Evolutionary conservation across 2,888 invertebrate genomes (phyloP).

Genomic region (Trichogramma dendrolimi): DNA sequence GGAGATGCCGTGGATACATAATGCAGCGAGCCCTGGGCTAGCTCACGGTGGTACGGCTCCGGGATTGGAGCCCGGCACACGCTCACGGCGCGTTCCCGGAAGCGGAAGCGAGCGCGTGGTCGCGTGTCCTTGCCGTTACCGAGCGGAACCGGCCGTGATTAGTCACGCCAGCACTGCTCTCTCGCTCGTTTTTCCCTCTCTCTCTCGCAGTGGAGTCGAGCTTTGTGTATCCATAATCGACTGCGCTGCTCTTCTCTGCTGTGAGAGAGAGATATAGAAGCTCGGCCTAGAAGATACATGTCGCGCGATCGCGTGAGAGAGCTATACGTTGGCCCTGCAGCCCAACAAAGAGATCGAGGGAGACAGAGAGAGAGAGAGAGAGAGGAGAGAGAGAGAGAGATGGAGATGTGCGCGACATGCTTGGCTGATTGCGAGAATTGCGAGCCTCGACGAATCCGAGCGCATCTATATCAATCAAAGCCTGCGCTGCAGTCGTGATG

Average conservation of each 20-base stretch:
- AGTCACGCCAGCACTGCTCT: conserved; percentile 45
- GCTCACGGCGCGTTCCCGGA: conserved; percentile 40
- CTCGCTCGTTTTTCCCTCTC: too few relatives aligned
- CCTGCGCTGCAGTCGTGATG: too few relatives aligned
- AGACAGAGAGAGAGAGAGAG: conserved; percentile 13
- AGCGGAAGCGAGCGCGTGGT: conserved; percentile 48
- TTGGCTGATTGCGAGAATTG: conserved; percentile 3
- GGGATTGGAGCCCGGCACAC: too few relatives aligned
- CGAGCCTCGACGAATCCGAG: too few relatives aligned
- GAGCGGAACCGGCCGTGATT: conserved; percentile 52
- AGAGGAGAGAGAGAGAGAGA: conserved; percentile 12
- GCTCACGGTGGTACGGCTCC: too few relatives aligned
- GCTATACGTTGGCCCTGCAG: conserved; percentile 1
- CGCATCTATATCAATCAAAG: too few relatives aligned
- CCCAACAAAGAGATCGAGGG: conserved; percentile 3
- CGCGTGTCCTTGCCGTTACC: conserved; percentile 45
- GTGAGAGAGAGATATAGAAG: conserved; percentile 15
- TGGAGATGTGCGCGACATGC: conserved; percentile 29
- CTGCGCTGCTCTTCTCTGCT: too few relatives aligned
- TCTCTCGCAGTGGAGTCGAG: not conserved
- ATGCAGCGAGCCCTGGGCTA: too few relatives aligned
- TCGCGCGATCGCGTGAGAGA: conserved; percentile 10
- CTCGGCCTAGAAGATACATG: not conserved
- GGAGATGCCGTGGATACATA: too few relatives aligned
- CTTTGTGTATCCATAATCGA: conserved; percentile 15